Evolutionary conservation across 1,140 invertebrate genomes (phyloP), one percentile per base, ranked within the genome.

Genomic region (Antheraea mylitta): DNA sequence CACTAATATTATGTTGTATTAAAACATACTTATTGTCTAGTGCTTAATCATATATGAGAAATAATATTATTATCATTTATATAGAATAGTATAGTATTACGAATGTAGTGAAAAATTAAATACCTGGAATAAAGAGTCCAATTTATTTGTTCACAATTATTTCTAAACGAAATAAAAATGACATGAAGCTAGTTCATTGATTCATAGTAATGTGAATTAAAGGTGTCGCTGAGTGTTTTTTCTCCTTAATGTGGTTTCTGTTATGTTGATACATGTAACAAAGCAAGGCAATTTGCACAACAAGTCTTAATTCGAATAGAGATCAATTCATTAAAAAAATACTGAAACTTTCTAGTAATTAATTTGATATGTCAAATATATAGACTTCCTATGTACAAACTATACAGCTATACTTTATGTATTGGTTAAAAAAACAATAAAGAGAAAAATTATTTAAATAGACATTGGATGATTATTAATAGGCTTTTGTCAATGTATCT

Each of bases 241-340:
- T 53, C 13, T 53, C 11, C 11, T 6, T 5, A 53, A n/a, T 53
- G 45, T 16, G 45, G 45, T n/a, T 53, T n/a, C 10, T 53, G 45
- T 53, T 53, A 53, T 53, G 45, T 53, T 53, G 45, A 53, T 53
- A 16, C 9, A 53, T 53, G 45, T 53, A 53, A 53, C 45, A 53
- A 13, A 53, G 16, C 45, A 53, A 53, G 45, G 9, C 45, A 16
- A 16, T 53, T 53, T 53, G 45, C 45, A 53, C 45, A 53, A 53
- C 45, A 53, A 53, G 11, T n/a, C 5, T 53, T 6, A 53, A 16
- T 42, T 42, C 38, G 7, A 42, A 1, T 42, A 42, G 38, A 42
- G 11, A 7, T 42, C 38, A 9, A 11, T 8, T 42, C 0, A 42
- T 42, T 42, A 30, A 30, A 30, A 30, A 30, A 1, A 30, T 30